These are phyloP conservation scores for Pithys albifrons DNA, from an alignment of 2,113 vertebrate species.

Conservation along the genomic window DNA sequence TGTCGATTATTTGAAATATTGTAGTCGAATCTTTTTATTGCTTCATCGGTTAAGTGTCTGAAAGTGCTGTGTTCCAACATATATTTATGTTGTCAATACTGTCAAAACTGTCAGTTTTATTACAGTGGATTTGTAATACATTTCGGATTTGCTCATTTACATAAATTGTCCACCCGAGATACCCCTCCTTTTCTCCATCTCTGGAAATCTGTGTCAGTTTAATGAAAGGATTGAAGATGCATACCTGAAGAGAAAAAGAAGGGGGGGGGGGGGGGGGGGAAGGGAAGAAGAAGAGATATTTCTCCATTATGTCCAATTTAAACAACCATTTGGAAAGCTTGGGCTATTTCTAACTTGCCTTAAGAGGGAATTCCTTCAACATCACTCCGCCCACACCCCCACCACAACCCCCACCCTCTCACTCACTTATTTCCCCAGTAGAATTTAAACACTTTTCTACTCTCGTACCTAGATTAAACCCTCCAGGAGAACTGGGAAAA, in stretches of 20 bases:
- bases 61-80: slow-evolving; percentile 81
- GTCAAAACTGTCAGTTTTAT: slow-evolving; percentile 83
- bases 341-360: slow-evolving; percentile 59
- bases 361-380: not conserved
- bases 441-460: slow-evolving; percentile 17
- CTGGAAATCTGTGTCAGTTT: slow-evolving; percentile 70
- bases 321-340: slow-evolving; percentile 37
- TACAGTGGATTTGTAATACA: slow-evolving; percentile 77
- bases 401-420: not conserved
- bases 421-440: not conserved
- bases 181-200: slow-evolving; percentile 63
- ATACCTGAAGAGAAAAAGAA: not conserved
- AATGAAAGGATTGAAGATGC: slow-evolving; percentile 68
- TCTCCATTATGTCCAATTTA: slow-evolving; percentile 57
- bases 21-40: slow-evolving; percentile 83
- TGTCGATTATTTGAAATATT: slow-evolving; percentile 85
- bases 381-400: no score
- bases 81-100: slow-evolving; percentile 84
- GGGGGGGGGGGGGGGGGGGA: no score
- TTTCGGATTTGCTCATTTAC: slow-evolving; percentile 80
- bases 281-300: not conserved
- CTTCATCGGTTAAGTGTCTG: slow-evolving; percentile 83
- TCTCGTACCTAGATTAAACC: not conserved
- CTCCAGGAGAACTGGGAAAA: not conserved
- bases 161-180: slow-evolving; percentile 76